These are phyloP conservation scores for Agrochola lychnidis DNA, from an alignment of 2,888 invertebrate genomes.

Conservation along the genomic window DNA sequence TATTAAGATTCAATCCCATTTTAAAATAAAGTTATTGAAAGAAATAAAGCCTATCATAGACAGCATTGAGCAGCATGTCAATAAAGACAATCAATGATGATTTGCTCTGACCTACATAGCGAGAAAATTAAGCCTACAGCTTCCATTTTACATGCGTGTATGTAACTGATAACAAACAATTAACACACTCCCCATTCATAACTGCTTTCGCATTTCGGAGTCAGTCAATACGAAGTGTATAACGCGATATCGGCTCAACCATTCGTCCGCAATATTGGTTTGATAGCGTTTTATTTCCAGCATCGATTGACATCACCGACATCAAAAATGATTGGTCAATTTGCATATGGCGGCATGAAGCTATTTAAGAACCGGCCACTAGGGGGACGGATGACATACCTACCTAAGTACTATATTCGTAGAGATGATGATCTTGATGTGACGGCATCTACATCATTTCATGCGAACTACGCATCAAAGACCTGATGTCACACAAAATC, in stretches of 20 bases:
- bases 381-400: background rate
- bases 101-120: slow-evolving; percentile 2
- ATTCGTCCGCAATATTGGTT: slow-evolving; percentile 63
- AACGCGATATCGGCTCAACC: slow-evolving; percentile 53
- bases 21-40: background rate
- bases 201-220: slow-evolving; percentile 56
- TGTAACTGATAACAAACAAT: slow-evolving; percentile 52
- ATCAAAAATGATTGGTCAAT: slow-evolving; percentile 56
- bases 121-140: slow-evolving; percentile 21
- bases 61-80: background rate
- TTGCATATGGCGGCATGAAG: slow-evolving; percentile 33
- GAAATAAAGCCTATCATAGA: background rate
- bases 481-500: too few species aligned
- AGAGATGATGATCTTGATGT: background rate
- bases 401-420: background rate
- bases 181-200: slow-evolving; percentile 52
- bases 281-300: slow-evolving; percentile 62
- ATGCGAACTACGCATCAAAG: too few species aligned
- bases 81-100: slow-evolving; percentile 1
- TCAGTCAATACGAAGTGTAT: slow-evolving; percentile 53
- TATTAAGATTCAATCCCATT: background rate
- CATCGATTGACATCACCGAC: slow-evolving; percentile 49
- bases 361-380: slow-evolving; percentile 33
- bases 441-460: too few species aligned
- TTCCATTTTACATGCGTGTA: slow-evolving; percentile 36